Evolutionary conservation across 1,140 invertebrate species (phyloP).

Genomic region (Lepidurus couesii): DNA sequence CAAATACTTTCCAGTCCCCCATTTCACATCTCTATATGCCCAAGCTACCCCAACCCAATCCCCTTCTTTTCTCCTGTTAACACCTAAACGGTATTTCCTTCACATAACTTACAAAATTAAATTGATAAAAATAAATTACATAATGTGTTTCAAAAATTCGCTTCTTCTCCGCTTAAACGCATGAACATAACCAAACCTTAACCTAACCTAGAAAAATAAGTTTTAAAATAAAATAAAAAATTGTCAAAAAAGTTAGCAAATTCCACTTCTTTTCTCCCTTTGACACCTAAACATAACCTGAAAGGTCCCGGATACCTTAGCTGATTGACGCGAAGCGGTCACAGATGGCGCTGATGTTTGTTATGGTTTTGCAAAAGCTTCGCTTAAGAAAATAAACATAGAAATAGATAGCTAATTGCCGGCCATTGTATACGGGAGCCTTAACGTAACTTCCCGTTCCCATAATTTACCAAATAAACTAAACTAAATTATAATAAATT

Average conservation of each 20-base stretch:
- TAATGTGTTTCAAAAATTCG: neutral
- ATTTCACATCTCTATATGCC: neutral
- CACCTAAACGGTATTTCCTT: neutral
- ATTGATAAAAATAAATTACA: neutral
- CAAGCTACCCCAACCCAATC: neutral
- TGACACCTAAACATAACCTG: no score
- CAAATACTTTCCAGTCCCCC: neutral
- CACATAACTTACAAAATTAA: neutral
- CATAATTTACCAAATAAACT: no score
- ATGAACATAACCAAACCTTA: constrained; percentile 34
- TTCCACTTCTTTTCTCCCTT: no score
- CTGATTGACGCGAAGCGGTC: no score
- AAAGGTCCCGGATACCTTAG: no score
- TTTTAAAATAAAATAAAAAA: constrained; percentile 27
- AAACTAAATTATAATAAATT: no score
- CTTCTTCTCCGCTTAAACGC: neutral
- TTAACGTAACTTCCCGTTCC: no score
- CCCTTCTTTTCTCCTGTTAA: neutral
- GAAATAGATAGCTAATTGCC: no score
- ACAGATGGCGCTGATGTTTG: no score
- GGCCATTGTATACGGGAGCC: no score
- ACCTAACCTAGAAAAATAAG: neutral
- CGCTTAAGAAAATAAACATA: no score
- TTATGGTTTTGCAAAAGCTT: no score
- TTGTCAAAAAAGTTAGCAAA: neutral